These are phyloP conservation scores for Cirrhinus molitorella DNA, from an alignment of 2,797 vertebrate genomes.

Conservation along the genomic window DNA sequence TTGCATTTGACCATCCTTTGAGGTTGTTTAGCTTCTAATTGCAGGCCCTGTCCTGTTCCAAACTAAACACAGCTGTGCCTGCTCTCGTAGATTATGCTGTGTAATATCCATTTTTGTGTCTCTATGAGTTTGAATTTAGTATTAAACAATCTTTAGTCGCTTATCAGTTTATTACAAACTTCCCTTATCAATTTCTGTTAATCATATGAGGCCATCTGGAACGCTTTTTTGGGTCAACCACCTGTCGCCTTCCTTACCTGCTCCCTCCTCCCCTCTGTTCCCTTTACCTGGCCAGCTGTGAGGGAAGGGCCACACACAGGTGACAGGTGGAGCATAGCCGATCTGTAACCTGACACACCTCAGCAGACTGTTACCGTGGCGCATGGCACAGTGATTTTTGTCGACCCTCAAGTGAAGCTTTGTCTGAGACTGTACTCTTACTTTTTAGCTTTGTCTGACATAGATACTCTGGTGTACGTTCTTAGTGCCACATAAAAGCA, in stretches of 20 bases:
- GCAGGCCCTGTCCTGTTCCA: neutral
- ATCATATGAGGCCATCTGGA: slow-evolving; percentile 51
- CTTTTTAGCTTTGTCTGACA: slow-evolving; percentile 15
- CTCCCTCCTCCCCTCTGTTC: slow-evolving; percentile 6
- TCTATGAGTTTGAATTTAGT: slow-evolving; percentile 18
- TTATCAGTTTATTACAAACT: slow-evolving; percentile 8
- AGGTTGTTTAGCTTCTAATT: neutral
- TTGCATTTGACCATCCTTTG: too few species aligned
- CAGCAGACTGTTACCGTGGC: slow-evolving; percentile 9
- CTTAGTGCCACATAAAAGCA: neutral
- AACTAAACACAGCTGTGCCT: neutral
- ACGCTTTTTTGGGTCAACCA: slow-evolving; percentile 45
- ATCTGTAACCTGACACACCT: slow-evolving; percentile 44
- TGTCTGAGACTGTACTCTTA: slow-evolving; percentile 22
- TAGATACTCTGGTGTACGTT: neutral
- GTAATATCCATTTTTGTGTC: neutral
- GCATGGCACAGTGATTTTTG: slow-evolving; percentile 39
- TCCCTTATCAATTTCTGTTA: slow-evolving; percentile 20
- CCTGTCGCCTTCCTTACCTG: slow-evolving; percentile 48
- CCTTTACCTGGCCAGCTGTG: slow-evolving; percentile 54
- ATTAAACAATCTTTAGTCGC: neutral
- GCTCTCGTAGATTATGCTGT: neutral
- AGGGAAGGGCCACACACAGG: slow-evolving; percentile 22
- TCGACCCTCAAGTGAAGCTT: slow-evolving; percentile 12
- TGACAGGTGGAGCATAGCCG: slow-evolving; percentile 42